Evolutionary conservation across 1,140 invertebrate species (phyloP).

Genomic region (Microvelia longipes): DNA sequence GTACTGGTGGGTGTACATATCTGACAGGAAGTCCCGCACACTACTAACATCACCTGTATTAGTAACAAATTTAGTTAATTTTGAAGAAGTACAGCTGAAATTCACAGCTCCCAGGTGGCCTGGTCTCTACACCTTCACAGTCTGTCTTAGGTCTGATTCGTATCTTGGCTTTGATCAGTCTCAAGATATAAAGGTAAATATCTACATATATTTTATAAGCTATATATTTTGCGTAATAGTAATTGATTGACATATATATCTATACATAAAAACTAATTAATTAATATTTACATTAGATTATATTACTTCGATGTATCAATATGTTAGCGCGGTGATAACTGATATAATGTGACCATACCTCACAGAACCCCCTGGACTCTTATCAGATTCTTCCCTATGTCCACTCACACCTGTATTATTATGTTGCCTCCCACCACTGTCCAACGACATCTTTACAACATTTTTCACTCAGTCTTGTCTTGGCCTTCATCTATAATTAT

Average conservation of each 20-base stretch:
- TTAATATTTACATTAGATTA: background rate
- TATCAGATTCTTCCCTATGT: too few species aligned
- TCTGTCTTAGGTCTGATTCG: conserved; percentile 87
- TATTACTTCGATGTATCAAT: background rate
- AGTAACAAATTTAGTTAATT: conserved; percentile 64
- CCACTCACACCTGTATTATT: too few species aligned
- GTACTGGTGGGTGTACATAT: conserved; percentile 98
- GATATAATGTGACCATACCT: too few species aligned
- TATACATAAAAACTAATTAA: conserved; percentile 4
- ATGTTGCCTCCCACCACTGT: too few species aligned
- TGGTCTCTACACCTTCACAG: conserved; percentile 83
- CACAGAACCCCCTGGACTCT: too few species aligned
- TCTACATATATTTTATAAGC: background rate
- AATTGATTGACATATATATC: conserved; percentile 8
- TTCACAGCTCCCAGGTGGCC: conserved; percentile 91
- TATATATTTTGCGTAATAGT: conserved; percentile 4
- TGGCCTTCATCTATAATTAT: too few species aligned
- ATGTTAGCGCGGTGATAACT: too few species aligned
- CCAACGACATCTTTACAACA: too few species aligned
- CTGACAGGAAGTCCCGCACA: conserved; percentile 79
- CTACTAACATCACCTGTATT: conserved; percentile 81
- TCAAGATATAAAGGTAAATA: conserved; percentile 66
- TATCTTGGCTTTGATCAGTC: conserved; percentile 85
- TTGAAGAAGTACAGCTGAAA: conserved; percentile 78
- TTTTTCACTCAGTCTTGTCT: too few species aligned